Evolutionary conservation across 92 coral and sea anemone genomes (phyloP).

Genomic region (Micromussa lordhowensis): DNA sequence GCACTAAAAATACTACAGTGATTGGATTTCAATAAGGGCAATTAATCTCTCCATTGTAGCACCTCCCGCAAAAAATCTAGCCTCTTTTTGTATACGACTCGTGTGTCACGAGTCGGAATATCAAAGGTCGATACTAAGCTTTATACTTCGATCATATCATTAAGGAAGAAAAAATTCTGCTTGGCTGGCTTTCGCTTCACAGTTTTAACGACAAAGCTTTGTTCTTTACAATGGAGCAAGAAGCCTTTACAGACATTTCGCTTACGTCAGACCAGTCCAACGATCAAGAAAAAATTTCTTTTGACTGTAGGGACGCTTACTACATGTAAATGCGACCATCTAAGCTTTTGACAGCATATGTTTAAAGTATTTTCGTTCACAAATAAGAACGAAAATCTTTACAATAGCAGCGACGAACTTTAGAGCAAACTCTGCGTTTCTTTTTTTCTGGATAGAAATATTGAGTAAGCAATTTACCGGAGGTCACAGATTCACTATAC

Average conservation of each 20-base stretch:
- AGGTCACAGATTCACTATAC: constrained; percentile 31
- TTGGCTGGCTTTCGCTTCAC: background rate
- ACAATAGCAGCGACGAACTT: background rate
- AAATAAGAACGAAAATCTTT: background rate
- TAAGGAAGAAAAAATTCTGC: background rate
- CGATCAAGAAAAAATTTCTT: background rate
- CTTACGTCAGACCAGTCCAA: background rate
- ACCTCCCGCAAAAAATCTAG: background rate
- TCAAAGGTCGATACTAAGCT: constrained; percentile 9
- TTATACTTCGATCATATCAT: background rate
- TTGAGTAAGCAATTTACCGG: constrained; percentile 22
- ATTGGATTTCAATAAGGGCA: background rate
- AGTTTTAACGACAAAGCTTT: background rate
- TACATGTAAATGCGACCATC: background rate
- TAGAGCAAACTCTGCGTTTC: background rate
- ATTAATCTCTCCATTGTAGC: background rate
- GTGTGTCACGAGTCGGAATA: background rate
- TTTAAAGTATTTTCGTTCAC: background rate
- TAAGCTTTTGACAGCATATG: background rate
- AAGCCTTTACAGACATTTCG: background rate
- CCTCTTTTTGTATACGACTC: background rate
- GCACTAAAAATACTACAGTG: background rate
- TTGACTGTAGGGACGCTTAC: background rate
- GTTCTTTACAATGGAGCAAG: background rate
- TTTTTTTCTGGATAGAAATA: background rate